A percentile compares a stretch with the other conserved stretches of the same genome.
These are phyloP conservation scores for Notolepis coatsorum DNA, from an alignment of 2,797 vertebrate species.

Conservation along the genomic window DNA sequence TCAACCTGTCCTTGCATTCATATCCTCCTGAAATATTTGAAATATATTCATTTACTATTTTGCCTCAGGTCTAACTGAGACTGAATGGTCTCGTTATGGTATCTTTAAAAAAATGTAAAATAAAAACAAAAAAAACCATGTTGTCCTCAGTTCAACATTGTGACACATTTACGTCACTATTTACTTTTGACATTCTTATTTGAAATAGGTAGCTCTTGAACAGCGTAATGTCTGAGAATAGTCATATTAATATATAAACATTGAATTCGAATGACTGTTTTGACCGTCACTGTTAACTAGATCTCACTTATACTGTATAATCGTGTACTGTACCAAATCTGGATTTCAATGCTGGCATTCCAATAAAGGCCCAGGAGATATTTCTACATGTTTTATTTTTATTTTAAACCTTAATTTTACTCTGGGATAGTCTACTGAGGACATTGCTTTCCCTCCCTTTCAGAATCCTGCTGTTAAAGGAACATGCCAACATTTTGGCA, in stretches of 20 bases:
- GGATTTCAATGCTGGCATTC: slow-evolving; percentile 87
- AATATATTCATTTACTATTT: no score
- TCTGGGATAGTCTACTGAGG: no score
- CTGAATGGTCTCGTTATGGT: no score
- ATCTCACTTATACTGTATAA: slow-evolving; percentile 76
- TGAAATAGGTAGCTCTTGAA: slow-evolving; percentile 82
- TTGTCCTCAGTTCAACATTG: slow-evolving; percentile 66
- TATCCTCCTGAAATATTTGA: no score
- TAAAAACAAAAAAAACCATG: no score
- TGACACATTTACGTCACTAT: slow-evolving; percentile 53
- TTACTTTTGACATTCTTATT: slow-evolving; percentile 44
- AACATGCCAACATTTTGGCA: no score
- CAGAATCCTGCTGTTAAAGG: no score
- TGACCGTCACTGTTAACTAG: slow-evolving; percentile 88
- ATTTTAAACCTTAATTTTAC: no score
- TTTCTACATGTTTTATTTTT: slow-evolving; percentile 82
- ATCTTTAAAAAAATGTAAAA: no score
- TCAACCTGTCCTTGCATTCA: no score
- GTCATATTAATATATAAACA: slow-evolving; percentile 63
- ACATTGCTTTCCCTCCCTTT: no score
- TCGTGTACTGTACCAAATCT: slow-evolving; percentile 86
- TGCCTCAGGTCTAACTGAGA: no score
- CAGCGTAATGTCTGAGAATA: slow-evolving; percentile 76
- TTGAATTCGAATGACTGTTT: slow-evolving; percentile 79
- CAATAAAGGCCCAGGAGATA: slow-evolving; percentile 89